These are phyloP conservation scores for Cyaniris semiargus DNA, from an alignment of 2,888 invertebrate genomes.

Conservation along the genomic window DNA sequence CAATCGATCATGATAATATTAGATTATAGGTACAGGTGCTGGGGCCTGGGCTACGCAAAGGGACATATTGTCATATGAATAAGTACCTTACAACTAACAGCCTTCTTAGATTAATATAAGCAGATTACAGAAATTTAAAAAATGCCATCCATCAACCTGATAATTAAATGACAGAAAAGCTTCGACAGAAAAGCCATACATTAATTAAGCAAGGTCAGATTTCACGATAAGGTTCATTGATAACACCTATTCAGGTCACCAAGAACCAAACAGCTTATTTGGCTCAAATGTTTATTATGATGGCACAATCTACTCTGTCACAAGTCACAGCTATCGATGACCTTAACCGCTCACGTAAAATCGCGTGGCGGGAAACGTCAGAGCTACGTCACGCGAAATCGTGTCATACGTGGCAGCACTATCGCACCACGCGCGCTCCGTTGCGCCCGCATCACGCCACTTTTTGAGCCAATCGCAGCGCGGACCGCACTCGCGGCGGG, in stretches of 20 bases:
- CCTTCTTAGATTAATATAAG: neutral
- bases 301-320: constrained; percentile 10
- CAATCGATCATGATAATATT: neutral
- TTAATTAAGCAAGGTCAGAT: constrained; percentile 3
- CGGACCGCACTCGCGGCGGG: constrained; percentile 53
- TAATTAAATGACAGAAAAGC: neutral
- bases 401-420: constrained; percentile 57
- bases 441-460: constrained; percentile 66
- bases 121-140: neutral
- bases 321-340: constrained; percentile 40
- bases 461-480: constrained; percentile 60
- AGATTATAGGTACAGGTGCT: neutral
- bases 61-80: neutral
- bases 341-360: constrained; percentile 49
- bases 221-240: neutral
- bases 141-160: neutral
- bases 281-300: constrained; percentile 15
- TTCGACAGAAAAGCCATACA: too few relatives aligned
- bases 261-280: neutral
- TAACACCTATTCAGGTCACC: neutral
- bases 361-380: constrained; percentile 48
- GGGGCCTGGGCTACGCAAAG: neutral
- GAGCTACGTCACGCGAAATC: constrained; percentile 44
- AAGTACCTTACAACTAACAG: neutral
- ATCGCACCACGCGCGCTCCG: constrained; percentile 44